Base-by-base conservation (phyloP, 2,888 invertebrate species). In the Perizoma flavofasciatum region DNA sequence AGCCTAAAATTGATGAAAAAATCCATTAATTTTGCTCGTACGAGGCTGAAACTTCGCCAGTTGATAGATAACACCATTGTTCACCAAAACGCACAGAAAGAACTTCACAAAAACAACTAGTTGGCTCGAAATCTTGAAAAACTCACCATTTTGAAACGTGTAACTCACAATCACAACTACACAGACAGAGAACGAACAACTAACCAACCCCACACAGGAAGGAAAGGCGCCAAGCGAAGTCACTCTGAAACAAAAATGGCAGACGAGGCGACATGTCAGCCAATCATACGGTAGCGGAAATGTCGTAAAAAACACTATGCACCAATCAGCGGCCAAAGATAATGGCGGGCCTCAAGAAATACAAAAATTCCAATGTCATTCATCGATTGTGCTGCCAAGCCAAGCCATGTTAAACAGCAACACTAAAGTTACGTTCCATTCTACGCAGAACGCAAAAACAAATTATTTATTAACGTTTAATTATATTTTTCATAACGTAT, bases 1-100 rank as follows among this genome's bases (percentile, higher is more conserved):
- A 95, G 99, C 99, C 99, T 97, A 94, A 86, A 94, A 94, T 91
- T 86, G 77, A 79, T 78, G 81, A 87, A 90, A 90, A 92, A 86
- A 71, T 83, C 82, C 70, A 84, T 94, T 93, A 94, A 93, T 90
- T 93, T 93, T 86, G 66, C 79, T 90, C 88, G 78, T 91, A 92
- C 92, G 70, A 66, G 63, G 79, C 79, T 92, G 89, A 93, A 94
- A 94, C 88, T 94, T 93, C 74, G 93, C 86, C 92, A 94, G 94
- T 77, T 80, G 53, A 75, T 83, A 81, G 78, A 81, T 75, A 72
- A 89, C 82, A 89, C 72, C 72, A 78, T 79, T 73, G 74, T 78
- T 66, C 82, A 82, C 73, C 74, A 68, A 82, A 84, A 79, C 68
- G 79, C 83, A 85, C 81, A 75, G 72, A 74, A 78, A 85, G 77